A percentile compares a stretch with the other conserved stretches of the same genome.
Evolutionary conservation across 1,140 invertebrate genomes (phyloP).

Genomic region (Thalassaphorura encarpata): DNA sequence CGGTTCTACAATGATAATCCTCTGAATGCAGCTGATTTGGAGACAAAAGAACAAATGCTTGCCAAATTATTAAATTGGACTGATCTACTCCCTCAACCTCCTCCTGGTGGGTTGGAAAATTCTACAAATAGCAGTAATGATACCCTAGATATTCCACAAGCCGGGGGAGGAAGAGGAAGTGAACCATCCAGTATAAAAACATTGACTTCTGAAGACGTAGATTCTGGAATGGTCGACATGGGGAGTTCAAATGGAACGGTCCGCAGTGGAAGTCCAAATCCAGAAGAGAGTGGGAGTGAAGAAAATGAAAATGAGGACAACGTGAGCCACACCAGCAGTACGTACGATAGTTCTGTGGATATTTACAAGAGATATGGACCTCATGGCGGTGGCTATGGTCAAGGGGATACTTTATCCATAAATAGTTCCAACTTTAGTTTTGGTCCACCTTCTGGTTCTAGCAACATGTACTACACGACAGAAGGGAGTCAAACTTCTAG

Average conservation of each 20-base stretch:
- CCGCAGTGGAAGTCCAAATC: not conserved
- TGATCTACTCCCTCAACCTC: slow-evolving; percentile 34
- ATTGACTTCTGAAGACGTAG: no score
- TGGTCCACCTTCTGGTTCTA: slow-evolving; percentile 34
- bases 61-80: slow-evolving; percentile 25
- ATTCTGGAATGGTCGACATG: no score
- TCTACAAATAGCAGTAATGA: not conserved
- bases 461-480: no score
- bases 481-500: not conserved
- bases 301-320: slow-evolving; percentile 1
- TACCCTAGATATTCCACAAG: not conserved
- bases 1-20: not conserved
- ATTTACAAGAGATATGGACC: slow-evolving; percentile 16
- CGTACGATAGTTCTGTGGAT: slow-evolving; percentile 11
- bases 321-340: not conserved
- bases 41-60: slow-evolving; percentile 20
- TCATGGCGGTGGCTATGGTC: not conserved
- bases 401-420: not conserved
- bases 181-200: no score
- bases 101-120: not conserved
- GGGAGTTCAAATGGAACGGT: no score
- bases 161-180: not conserved
- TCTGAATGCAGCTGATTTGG: not conserved
- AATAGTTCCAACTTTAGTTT: slow-evolving; percentile 22
- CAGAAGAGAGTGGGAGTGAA: not conserved